Conservation (phyloP, 2,888 invertebrate species). For the Rhingia rostrata region DNA sequence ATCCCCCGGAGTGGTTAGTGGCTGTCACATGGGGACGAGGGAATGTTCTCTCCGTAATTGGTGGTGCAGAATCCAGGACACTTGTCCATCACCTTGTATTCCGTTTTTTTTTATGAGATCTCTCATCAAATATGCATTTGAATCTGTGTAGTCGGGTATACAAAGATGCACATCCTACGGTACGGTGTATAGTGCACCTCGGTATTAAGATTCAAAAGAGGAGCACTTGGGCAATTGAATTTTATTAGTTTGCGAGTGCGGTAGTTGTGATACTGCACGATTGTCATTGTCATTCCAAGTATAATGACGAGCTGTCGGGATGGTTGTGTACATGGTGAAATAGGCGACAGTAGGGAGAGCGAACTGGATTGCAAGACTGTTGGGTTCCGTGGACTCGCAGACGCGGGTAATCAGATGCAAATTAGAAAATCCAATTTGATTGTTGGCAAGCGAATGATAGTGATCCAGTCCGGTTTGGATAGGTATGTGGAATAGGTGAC, state of each 20-base stretch:
- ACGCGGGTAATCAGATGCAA: conserved; percentile 38
- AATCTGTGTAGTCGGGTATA: not conserved
- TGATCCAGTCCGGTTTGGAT: too few relatives aligned
- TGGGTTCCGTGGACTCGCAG: not conserved
- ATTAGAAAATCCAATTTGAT: conserved; percentile 39
- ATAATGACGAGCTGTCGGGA: conserved; percentile 6
- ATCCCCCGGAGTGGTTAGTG: not conserved
- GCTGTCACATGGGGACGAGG: conserved; percentile 1
- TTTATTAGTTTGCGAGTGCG: conserved; percentile 44
- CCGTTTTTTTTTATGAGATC: conserved; percentile 7
- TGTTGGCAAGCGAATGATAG: not conserved
- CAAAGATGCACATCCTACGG: conserved; percentile 12
- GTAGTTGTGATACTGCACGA: conserved; percentile 11
- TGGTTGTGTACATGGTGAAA: not conserved
- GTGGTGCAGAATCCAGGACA: conserved; percentile 8
- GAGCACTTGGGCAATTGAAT: conserved; percentile 47
- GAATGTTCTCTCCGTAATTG: conserved; percentile 33
- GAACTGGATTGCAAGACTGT: conserved; percentile 1
- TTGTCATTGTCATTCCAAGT: conserved; percentile 39
- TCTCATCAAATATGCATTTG: conserved; percentile 34
- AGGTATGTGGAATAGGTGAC: conserved; percentile 10
- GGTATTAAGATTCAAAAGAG: conserved; percentile 21
- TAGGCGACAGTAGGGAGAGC: not conserved
- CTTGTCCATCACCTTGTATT: conserved; percentile 24
- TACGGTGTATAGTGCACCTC: not conserved